phyloP scores from a whole-genome alignment of 1,140 invertebrate genomes.

The Macrotrachela quadricornifera region DNA sequence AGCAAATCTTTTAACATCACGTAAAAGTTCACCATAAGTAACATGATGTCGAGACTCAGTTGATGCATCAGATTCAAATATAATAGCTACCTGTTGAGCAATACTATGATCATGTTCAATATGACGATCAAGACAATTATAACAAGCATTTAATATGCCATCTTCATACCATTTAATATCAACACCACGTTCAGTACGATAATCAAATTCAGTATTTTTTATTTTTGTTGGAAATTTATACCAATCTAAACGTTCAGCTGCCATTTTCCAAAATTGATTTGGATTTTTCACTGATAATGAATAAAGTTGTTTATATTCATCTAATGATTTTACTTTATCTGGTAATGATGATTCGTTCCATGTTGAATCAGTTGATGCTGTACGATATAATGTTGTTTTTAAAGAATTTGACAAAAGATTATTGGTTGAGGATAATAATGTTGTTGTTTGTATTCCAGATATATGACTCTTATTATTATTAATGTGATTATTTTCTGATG shows the following conservation, averaged over 20 bases:
- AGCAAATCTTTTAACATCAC: slow-evolving; percentile 13
- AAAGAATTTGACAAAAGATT: no score
- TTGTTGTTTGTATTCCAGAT: no score
- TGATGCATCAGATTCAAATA: slow-evolving; percentile 39
- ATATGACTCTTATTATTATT: no score
- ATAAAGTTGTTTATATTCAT: slow-evolving; percentile 17
- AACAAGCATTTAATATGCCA: slow-evolving; percentile 35
- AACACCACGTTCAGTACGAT: slow-evolving; percentile 26
- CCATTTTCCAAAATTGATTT: slow-evolving; percentile 31
- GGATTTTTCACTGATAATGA: slow-evolving; percentile 24
- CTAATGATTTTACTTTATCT: background rate
- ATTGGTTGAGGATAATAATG: no score
- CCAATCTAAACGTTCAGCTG: slow-evolving; percentile 32
- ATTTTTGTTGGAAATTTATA: background rate
- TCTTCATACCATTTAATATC: slow-evolving; percentile 21
- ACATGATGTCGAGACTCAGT: no score
- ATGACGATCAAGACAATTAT: slow-evolving; percentile 38
- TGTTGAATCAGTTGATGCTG: no score
- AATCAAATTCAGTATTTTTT: slow-evolving; percentile 22
- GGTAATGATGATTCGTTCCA: no score
- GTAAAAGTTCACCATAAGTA: no score
- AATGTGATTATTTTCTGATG: no score
- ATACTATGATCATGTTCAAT: slow-evolving; percentile 14
- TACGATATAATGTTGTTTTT: no score
- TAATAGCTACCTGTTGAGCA: slow-evolving; percentile 30